Evolutionary conservation across 2,888 invertebrate species (phyloP), one percentile per base, ranked within the genome.

Genomic region (Strigamia maritima): DNA sequence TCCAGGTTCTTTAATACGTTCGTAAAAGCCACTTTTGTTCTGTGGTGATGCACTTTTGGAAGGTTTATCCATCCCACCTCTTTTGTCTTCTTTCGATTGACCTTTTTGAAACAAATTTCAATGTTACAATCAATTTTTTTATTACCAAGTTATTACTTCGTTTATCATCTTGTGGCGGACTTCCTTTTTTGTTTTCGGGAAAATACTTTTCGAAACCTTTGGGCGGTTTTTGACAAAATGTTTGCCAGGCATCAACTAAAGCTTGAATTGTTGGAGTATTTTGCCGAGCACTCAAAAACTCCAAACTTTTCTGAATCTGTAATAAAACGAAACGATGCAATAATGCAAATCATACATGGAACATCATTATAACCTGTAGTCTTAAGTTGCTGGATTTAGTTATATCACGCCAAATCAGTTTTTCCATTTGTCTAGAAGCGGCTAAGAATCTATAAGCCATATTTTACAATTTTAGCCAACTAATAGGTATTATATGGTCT

Each of bases 171-270:
- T n/a, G 19, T 65, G 26, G 80, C 26, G 24, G 83, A 0, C 88
- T 86, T 78, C 87, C 81, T 84, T 86, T 81, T 83, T 80, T 81
- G 44, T 84, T 83, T 79, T 90, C 89, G 10, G 91, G 92, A 83
- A 94, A 97, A 86, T 93, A 96, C 84, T 97, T 96, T 85, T 95
- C 97, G 86, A 97, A 97, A 0, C 97, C 97, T 87, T 95, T 95
- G 0, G 96, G 96, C 16, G 93, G 92, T 84, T 93, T 92, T 83
- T 92, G 91, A 84, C 92, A 92, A 82, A 93, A 89, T 80, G 89
- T 81, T 82, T 85, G 86, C 88, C 89, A 92, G 83, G 92, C 89
- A 83, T 90, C 89, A 85, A 90, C 86, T 82, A 91, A 88, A 82
- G 88, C 75, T 19, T 75, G 78, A 22, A 79, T 26, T 75, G 31